phyloP scores from a whole-genome alignment of 2,113 vertebrate genomes.

The Thamnophis sirtalis region DNA sequence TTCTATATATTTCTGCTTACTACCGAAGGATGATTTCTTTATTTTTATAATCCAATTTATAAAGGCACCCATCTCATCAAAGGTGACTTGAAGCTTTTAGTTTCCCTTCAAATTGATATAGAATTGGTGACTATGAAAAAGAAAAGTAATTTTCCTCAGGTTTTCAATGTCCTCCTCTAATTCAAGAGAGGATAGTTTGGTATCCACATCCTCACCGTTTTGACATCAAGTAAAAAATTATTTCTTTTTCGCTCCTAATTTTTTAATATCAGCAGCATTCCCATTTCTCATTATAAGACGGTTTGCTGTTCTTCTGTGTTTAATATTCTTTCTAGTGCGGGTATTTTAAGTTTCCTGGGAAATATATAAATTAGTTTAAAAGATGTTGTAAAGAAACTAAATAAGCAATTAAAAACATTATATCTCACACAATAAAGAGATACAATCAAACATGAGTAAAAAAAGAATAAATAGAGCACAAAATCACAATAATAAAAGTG shows the following conservation, averaged over 20 bases:
- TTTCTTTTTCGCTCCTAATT: neutral
- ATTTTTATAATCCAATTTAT: neutral
- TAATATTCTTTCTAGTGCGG: neutral
- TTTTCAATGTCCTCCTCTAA: neutral
- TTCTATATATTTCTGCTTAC: neutral
- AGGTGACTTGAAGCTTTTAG: neutral
- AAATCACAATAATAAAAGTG: neutral
- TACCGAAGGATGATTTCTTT: neutral
- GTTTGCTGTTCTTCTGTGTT: neutral
- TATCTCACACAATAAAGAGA: neutral
- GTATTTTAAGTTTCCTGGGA: neutral
- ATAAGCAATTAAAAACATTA: neutral
- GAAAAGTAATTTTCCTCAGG: neutral
- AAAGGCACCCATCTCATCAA: neutral
- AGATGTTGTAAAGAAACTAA: neutral
- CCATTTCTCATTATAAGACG: neutral
- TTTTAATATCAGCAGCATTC: neutral
- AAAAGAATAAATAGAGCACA: neutral
- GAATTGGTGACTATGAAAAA: neutral
- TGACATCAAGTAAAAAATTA: neutral
- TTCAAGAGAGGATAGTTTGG: neutral
- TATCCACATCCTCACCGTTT: neutral
- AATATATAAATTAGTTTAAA: neutral
- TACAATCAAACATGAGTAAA: neutral
- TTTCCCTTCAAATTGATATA: neutral